Evolutionary conservation across 2,113 vertebrate genomes (phyloP), one percentile per base, ranked within the genome.

Genomic region (Percina caprodes): DNA sequence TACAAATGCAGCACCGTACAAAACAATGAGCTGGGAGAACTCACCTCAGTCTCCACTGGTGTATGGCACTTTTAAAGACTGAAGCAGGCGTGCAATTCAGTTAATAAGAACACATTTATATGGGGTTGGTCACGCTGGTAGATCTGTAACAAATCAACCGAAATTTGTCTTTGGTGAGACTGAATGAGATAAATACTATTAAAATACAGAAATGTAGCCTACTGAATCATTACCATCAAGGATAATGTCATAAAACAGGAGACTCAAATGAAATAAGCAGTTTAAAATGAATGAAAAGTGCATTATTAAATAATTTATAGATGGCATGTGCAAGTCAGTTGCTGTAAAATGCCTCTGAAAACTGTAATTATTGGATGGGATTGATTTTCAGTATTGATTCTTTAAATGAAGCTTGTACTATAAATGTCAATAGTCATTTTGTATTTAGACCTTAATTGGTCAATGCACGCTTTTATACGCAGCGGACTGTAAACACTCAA

Each of bases 1-100:
- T 92, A 91, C 85, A 91, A 92, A 91, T 11, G 87, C 75, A 74
- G 85, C 85, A 86, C 59, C 69, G 49, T 69, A 91, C 86, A 88
- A 85, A 88, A 75, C 84, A 65, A 80, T 89, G 72, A 76, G 52
- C 35, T 12, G 21, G 71, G 70, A 85, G 75, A 68, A 68, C 76
- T 67, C 49, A 15, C 54, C 56, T 69, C 59, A 14, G 79, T 66
- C 81, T 89, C 83, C 52, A 26, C 83, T 14, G 26, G 60, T 35
- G 2, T 55, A 63, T 90, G 91, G 86, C 87, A 90, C 88, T 91
- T 92, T 76, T 54, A 79, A 80, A 88, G 71, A 82, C 80, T 24
- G 48, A 85, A 86, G 87, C 85, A 85, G 72, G 71, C 68, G 76
- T 67, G 69, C 60, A 67, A 18, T 69, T 83, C 18, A 61, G 74